phyloP scores from a whole-genome alignment of 2,888 invertebrate genomes.

The Heteromurus nitidus region DNA sequence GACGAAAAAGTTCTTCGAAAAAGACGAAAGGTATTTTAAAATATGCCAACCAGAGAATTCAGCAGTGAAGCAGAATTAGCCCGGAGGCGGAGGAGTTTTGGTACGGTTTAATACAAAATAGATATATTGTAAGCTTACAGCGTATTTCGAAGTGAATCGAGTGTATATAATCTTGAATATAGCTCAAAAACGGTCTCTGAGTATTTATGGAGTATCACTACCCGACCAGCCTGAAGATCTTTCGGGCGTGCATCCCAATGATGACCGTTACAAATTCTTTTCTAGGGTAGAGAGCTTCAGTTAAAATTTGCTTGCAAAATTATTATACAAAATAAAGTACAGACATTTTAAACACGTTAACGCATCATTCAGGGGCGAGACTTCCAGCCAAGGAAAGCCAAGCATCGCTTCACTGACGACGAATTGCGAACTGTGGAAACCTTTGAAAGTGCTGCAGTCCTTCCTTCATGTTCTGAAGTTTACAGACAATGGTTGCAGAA shows the following conservation, averaged over 20 bases:
- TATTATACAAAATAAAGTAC: too few relatives aligned
- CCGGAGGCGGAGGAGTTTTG: slow-evolving; percentile 57
- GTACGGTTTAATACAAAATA: slow-evolving; percentile 32
- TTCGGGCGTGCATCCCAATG: slow-evolving; percentile 65
- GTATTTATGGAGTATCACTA: slow-evolving; percentile 71
- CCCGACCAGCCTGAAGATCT: slow-evolving; percentile 70
- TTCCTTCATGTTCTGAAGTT: slow-evolving; percentile 75
- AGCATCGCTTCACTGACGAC: slow-evolving; percentile 76
- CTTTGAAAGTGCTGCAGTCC: slow-evolving; percentile 76
- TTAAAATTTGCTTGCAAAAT: too few relatives aligned
- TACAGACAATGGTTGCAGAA: slow-evolving; percentile 75
- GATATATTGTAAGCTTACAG: not conserved
- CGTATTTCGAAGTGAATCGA: not conserved
- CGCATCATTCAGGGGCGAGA: slow-evolving; percentile 75
- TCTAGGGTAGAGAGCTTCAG: slow-evolving; percentile 67
- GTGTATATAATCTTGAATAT: not conserved
- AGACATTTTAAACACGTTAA: not conserved
- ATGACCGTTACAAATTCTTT: slow-evolving; percentile 71
- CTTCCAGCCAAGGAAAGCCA: slow-evolving; percentile 75
- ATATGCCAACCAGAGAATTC: slow-evolving; percentile 23
- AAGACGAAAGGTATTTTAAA: not conserved
- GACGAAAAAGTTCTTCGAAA: too few relatives aligned
- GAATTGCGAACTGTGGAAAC: slow-evolving; percentile 75
- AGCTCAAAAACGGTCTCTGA: slow-evolving; percentile 68
- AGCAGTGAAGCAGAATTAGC: slow-evolving; percentile 45